phyloP scores from a whole-genome alignment of 64 coral and sea anemone species.

The Platygyra sinensis region DNA sequence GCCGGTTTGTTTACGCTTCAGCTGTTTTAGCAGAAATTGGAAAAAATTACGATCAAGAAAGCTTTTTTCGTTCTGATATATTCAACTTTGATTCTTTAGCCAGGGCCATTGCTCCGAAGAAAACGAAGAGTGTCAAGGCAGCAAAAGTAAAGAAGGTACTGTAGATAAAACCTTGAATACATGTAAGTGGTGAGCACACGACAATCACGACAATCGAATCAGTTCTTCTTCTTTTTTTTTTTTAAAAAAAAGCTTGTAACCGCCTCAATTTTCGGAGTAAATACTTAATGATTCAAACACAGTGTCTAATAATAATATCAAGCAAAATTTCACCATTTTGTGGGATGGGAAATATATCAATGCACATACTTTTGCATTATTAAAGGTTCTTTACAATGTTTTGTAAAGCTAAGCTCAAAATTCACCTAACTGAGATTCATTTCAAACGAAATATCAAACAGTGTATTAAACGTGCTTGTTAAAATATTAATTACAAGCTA shows the following conservation, averaged over 20 bases:
- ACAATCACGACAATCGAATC: neutral
- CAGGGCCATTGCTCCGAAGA: slow-evolving; percentile 65
- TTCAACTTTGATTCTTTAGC: slow-evolving; percentile 29
- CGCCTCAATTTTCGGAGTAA: too few species aligned
- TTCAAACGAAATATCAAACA: too few species aligned
- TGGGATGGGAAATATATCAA: neutral
- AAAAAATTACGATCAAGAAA: neutral
- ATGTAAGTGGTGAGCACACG: neutral
- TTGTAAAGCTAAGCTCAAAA: too few species aligned
- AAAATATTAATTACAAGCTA: too few species aligned
- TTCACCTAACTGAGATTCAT: too few species aligned
- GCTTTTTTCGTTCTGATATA: neutral
- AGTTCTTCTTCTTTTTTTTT: too few species aligned
- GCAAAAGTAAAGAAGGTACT: slow-evolving; percentile 67
- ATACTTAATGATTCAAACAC: neutral
- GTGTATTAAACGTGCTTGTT: too few species aligned
- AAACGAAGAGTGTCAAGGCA: slow-evolving; percentile 58
- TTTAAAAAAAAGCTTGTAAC: too few species aligned
- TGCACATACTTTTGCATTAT: too few species aligned
- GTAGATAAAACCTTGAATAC: neutral
- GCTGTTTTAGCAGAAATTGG: neutral
- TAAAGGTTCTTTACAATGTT: too few species aligned
- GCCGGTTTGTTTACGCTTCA: neutral
- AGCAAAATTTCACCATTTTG: neutral
- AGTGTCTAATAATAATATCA: neutral